These are phyloP conservation scores for Felis chaus DNA, from an alignment of 2,113 vertebrate genomes.

Conservation along the genomic window DNA sequence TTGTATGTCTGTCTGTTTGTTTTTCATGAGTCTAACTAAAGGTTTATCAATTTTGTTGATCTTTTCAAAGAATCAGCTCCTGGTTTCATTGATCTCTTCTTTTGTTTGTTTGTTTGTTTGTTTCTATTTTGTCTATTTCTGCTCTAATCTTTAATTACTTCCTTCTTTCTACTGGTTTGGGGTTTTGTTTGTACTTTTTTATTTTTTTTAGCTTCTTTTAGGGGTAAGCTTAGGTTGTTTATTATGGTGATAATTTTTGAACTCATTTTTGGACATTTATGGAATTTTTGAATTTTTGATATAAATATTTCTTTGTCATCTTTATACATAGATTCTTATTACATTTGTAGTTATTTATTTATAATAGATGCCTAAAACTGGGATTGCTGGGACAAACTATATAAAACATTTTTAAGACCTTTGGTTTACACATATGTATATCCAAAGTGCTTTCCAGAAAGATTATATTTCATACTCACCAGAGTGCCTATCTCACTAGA, in stretches of 20 bases:
- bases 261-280: neutral
- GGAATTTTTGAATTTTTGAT: conserved; percentile 25
- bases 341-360: neutral
- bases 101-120: neutral
- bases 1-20: neutral
- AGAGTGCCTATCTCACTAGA: neutral
- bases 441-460: neutral
- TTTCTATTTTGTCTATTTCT: neutral
- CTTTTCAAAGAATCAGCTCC: neutral
- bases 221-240: neutral
- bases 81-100: neutral
- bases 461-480: neutral
- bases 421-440: neutral
- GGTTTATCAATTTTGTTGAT: neutral
- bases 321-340: neutral
- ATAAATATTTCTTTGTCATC: neutral
- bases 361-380: neutral
- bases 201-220: neutral
- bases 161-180: neutral
- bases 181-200: neutral
- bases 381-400: neutral
- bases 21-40: neutral
- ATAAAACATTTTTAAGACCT: neutral
- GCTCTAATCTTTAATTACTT: neutral
- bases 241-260: neutral